Base-by-base conservation (phyloP, 1,140 invertebrate genomes). In the Potamilus streckersoni region DNA sequence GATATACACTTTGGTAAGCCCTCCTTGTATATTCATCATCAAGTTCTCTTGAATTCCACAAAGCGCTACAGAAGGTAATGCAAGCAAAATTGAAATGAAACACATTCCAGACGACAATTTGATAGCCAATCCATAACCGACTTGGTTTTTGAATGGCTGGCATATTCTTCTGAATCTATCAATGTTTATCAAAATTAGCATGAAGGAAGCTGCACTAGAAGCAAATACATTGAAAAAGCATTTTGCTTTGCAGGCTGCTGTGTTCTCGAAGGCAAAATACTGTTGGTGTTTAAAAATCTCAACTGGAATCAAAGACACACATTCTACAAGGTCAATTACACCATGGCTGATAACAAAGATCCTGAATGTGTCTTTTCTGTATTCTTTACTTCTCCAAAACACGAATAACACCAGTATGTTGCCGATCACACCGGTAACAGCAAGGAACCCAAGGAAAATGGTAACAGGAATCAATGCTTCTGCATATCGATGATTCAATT, bases 151-250 rank as follows among this genome's bases (percentile, higher is more conserved):
- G 4, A 76, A 27, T 31, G 74, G 74, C 27, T 71, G 74, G 31
- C 68, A 70, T n/a, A 76, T 65, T 64, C 71, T 76, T 17, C 68
- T 64, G 62, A 59, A 76, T 20, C 74, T 63, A 27, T 76, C 74
- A n/a, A 76, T 66, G 60, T 63, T 71, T 2, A 76, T 76, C 12
- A 76, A 63, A 5, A 76, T 20, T n/a, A 76, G 64, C 19, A 67
- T 58, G 15, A 59, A 56, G 6, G 60, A 27, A 16, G 68, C 38
- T 12, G 62, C 69, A 17, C 16, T 59, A 38, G 59, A 71, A 5
- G 63, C 49, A 71, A 76, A 76, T 0, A 76, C 65, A 58, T 76
- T 71, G 17, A 76, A 76, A 63, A 76, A 76, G 27, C 74, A 76
- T 57, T 73, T 79, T 23, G 65, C 69, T 64, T 76, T 79, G 56